Percentiles rank a stretch among this genome's conserved stretches.
Evolutionary conservation across 2,888 invertebrate genomes (phyloP).

Genomic region (Ectobius pallidus): DNA sequence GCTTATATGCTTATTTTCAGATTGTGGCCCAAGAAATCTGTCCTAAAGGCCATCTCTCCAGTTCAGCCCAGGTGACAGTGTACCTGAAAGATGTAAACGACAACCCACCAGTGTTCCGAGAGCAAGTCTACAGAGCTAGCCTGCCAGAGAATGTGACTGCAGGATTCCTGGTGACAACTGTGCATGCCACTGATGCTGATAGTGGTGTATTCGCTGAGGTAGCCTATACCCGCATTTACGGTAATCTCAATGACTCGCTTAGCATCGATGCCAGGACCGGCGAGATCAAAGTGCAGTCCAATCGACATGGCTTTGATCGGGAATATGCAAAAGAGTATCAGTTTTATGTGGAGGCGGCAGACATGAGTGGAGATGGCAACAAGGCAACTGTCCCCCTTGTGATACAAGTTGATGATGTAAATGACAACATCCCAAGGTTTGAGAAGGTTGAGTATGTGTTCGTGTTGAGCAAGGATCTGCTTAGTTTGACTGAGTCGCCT

Average conservation of each 20-base stretch:
- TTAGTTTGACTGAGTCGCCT: conserved; percentile 71
- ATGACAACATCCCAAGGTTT: conserved; percentile 88
- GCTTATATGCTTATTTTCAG: conserved; percentile 58
- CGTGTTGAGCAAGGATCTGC: conserved; percentile 73
- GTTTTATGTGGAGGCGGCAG: conserved; percentile 85
- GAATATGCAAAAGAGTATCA: conserved; percentile 75
- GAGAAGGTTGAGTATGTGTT: conserved; percentile 80
- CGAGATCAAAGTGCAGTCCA: conserved; percentile 76
- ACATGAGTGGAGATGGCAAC: conserved; percentile 83
- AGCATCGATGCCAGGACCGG: conserved; percentile 80
- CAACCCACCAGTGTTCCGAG: conserved; percentile 80
- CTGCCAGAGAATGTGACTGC: conserved; percentile 82
- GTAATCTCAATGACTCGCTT: conserved; percentile 79
- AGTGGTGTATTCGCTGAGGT: conserved; percentile 78
- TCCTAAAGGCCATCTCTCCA: conserved; percentile 69
- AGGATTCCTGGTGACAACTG: conserved; percentile 52
- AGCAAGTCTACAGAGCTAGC: conserved; percentile 73
- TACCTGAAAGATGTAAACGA: conserved; percentile 77
- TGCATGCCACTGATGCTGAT: conserved; percentile 68
- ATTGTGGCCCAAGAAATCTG: conserved; percentile 82
- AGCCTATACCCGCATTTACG: conserved; percentile 77
- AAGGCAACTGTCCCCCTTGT: conserved; percentile 68
- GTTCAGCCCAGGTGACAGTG: conserved; percentile 76
- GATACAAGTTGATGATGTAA: conserved; percentile 77
- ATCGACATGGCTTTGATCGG: conserved; percentile 80